Evolutionary conservation across 2,888 invertebrate genomes (phyloP), one percentile per base, ranked within the genome.

Genomic region (Maniola hyperantus): DNA sequence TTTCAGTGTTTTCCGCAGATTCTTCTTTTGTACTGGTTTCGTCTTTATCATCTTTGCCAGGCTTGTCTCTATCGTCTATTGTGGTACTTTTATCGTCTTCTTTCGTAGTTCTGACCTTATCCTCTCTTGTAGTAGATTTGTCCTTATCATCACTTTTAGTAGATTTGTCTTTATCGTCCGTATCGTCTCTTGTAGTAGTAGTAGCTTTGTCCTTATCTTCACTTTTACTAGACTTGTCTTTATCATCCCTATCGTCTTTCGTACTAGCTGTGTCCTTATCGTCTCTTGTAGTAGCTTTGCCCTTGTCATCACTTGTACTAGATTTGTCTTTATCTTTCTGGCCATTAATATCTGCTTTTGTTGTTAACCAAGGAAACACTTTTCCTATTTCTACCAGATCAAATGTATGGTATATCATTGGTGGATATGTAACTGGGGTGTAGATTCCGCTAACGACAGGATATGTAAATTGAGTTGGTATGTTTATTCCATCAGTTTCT

Each of bases 341-440:
- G 13, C 18, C n/a, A 15, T 6, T 20, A n/a, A 4, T 20, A 33
- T 20, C 18, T n/a, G 0, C 7, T 50, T 36, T 50, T 5, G 60
- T 39, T 5, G 33, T 51, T 20, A 62, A 26, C 62, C 62, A 62
- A 51, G 62, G 62, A 53, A 62, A 62, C 26, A 11, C 8, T 62
- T 51, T 51, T 2, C 26, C 53, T 13, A 53, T n/a, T 1, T 36
- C 26, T n/a, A 26, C 6, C 20, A 42, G n/a, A 44, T 62, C 53
- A 11, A 62, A 26, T 26, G 51, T 62, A 18, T 54, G 63, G 34
- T 63, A 63, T 1, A 46, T 20, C 11, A 63, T 63, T 54, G 63
- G 34, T 33, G 39, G 53, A 44, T 44, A 63, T 33, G 62, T 6
- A 54, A 15, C 5, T 46, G 44, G 10, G n/a, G 58, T n/a, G 7